Conservation (phyloP, 2,888 invertebrate species). For the Smittia sp. region DNA sequence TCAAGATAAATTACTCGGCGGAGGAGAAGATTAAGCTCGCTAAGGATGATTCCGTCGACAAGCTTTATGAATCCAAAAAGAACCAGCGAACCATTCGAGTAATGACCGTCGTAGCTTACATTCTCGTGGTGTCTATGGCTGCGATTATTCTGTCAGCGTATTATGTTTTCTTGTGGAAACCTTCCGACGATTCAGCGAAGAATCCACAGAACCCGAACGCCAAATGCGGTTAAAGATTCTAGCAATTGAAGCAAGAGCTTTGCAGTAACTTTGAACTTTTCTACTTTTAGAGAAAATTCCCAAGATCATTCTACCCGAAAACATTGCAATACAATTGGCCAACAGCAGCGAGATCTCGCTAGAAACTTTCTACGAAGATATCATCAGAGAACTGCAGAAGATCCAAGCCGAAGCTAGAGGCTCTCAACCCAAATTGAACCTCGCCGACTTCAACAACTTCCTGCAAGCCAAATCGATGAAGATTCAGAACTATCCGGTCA, state of each 20-base stretch:
- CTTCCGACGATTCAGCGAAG: slow-evolving; percentile 67
- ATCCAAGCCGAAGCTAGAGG: background rate
- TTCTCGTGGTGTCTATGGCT: slow-evolving; percentile 89
- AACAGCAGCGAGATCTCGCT: slow-evolving; percentile 52
- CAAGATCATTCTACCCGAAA: slow-evolving; percentile 51
- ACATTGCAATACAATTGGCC: slow-evolving; percentile 52
- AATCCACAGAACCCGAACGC: slow-evolving; percentile 45
- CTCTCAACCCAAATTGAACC: background rate
- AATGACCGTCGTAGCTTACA: slow-evolving; percentile 89
- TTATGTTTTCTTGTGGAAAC: slow-evolving; percentile 84
- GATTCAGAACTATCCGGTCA: background rate
- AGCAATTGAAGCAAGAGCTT: background rate
- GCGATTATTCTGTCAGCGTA: slow-evolving; percentile 91
- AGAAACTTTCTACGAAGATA: slow-evolving; percentile 49
- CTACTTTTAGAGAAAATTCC: slow-evolving; percentile 49
- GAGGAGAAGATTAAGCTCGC: slow-evolving; percentile 54
- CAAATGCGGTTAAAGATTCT: slow-evolving; percentile 40
- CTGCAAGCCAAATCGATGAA: background rate
- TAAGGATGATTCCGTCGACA: slow-evolving; percentile 49
- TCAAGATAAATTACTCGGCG: slow-evolving; percentile 50
- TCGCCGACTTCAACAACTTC: slow-evolving; percentile 22
- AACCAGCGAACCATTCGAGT: slow-evolving; percentile 79
- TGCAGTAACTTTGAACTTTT: background rate
- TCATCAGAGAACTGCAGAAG: slow-evolving; percentile 17
- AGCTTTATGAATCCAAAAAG: slow-evolving; percentile 68